Base-by-base conservation (phyloP, 2,888 invertebrate genomes). In the Drosophila affinis region DNA sequence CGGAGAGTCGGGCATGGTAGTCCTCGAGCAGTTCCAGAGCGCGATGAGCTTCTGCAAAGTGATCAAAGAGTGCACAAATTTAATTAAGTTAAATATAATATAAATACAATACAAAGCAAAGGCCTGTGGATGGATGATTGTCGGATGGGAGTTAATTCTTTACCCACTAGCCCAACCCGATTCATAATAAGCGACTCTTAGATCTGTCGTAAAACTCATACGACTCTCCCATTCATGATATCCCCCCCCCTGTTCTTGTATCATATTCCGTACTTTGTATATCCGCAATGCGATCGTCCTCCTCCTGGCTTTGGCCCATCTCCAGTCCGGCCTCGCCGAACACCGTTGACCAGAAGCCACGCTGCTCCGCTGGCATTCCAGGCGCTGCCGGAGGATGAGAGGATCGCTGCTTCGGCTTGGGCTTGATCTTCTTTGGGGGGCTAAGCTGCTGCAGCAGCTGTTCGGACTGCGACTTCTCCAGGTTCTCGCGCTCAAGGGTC, bases 11-110 rank as follows among this genome's bases (percentile, higher is more conserved):
- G 84, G 97, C 96, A 93, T 99, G 98, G 93, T 99, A 99, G 93
- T 99, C 99, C 94, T 99, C 99, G 91, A 99, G 95, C 91, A 99
- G 94, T 94, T 99, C 99, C 91, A 99, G 94, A 78, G 99, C 99
- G 93, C 98, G 96, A 93, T 99, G 99, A 93, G 99, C 99, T 94
- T 98, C 98, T 97, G 95, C 34, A 71, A 68, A 68, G 3, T n/a
- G 17, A 49, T 12, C n/a, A n/a, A 39, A 57, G 9, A n/a, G 14
- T 29, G 27, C 18, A 14, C 12, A 29, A 21, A 51, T 14, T n/a
- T 7, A 27, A 29, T 10, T 21, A 32, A 17, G 3, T 5, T 21
- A 46, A 17, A 3, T 5, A 9, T 17, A 12, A 24, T 14, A 12
- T 32, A 5, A 34, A 34, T 34, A 9, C 7, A 7, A 18, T 24